Base-by-base conservation (phyloP, 2,888 invertebrate genomes). In the Apotomis turbidana region DNA sequence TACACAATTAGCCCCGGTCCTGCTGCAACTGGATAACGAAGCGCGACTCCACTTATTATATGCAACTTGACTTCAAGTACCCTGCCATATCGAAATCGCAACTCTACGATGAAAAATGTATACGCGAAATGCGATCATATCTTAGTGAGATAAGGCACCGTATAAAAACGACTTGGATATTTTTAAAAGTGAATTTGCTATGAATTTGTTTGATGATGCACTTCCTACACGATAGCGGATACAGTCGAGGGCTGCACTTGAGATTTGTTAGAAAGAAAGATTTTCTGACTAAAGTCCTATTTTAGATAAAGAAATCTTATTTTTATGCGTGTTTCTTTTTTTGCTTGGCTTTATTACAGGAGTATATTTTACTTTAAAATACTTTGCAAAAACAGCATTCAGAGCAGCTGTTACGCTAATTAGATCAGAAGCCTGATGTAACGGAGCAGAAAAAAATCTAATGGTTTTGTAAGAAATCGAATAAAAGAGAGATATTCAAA, bases 1-100 rank as follows among this genome's bases (percentile, higher is more conserved):
- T 83, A 78, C 83, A 87, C 89, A 89, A 89, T 89, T 89, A 89
- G 88, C 86, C 80, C 63, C 85, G 84, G 84, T 85, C 84, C 84
- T 84, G 77, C 79, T 80, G 80, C 83, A 85, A 82, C 81, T 80
- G 84, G 82, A 88, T 89, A 89, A 89, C 89, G 89, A 89, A 89
- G 89, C 85, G 78, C 83, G 82, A 83, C 84, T 84, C 83, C 84
- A 83, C 89, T 85, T 85, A 85, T 85, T 83, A 86, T 84, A 85
- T 86, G 85, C 85, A 86, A 85, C 87, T 87, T 87, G 85, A 87
- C 83, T 86, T 76, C 58, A 58, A 72, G 73, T 59, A 55, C 57
- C 59, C n/a, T 57, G 51, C 27, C 78, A 79, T 84, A 84, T 83
- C 81, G 82, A 62, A 85, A 85, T 83, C 68, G 58, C 68, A 76